Base-by-base conservation (phyloP, 2,888 invertebrate species). In the Nomada ferruginata region DNA sequence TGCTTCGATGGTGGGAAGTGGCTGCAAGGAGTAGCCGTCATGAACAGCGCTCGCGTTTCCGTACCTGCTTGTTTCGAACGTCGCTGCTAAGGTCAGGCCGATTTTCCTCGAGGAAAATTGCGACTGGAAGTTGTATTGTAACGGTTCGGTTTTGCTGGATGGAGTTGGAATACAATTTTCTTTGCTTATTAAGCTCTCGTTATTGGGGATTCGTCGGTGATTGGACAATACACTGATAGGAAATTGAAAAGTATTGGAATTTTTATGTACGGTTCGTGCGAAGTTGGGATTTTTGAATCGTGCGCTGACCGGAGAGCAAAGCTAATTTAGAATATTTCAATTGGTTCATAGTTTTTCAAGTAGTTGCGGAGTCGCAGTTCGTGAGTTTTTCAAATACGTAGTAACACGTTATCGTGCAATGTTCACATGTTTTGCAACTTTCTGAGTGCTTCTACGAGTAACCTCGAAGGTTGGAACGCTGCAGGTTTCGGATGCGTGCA, bases 11-110 rank as follows among this genome's bases (percentile, higher is more conserved):
- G n/a, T 23, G n/a, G 11, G 9, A 23, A 18, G 20, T n/a, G 18
- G n/a, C 23, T 11, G 9, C 50, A 57, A 61, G 55, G 26, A 20
- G 36, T 44, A 36, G 18, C 57, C 53, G 69, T 76, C 74, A 26
- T 2, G 23, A 23, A 13, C 53, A 53, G 47, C 61, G 29, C 44
- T 9, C 47, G n/a, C 23, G 26, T 69, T 76, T 36, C 13, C 15
- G 10, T 44, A 47, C 47, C 18, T 29, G 61, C 26, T 61, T 64
- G 44, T 23, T 61, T 23, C 23, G 15, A 63, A 9, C 47, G 13
- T n/a, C 13, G 44, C 23, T 42, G 36, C 0, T 42, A n/a, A 36
- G 9, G n/a, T 9, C 36, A 4, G 26, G 15, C 18, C 53, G 53
- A 18, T 53, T 53, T n/a, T 53, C 53, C n/a, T 5, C n/a, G 53